Percentiles rank a stretch among this genome's conserved stretches.
phyloP scores from a whole-genome alignment of 2,888 invertebrate genomes.

The Pogonocherus hispidulus region DNA sequence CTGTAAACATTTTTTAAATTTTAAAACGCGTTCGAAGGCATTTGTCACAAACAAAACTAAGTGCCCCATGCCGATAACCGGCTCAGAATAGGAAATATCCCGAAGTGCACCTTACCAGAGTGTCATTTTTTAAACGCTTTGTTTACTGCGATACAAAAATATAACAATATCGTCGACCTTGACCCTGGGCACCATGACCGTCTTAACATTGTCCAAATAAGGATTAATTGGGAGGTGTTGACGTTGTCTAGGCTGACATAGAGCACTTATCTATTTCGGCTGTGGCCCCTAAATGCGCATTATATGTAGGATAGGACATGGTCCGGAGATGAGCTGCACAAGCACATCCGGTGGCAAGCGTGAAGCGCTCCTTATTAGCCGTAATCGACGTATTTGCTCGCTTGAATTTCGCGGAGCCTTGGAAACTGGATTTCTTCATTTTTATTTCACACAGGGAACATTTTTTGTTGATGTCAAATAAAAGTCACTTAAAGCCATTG shows the following conservation, averaged over 20 bases:
- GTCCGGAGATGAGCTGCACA: conserved; percentile 2
- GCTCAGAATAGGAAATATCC: too few species aligned
- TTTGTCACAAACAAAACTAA: too few species aligned
- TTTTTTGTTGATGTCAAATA: too few species aligned
- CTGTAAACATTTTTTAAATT: too few species aligned
- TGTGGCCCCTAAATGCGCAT: conserved; percentile 39
- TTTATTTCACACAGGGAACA: too few species aligned
- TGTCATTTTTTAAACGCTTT: conserved; percentile 50
- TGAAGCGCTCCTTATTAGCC: too few species aligned
- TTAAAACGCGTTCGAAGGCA: too few species aligned
- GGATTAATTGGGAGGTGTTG: conserved; percentile 48
- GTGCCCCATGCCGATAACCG: too few species aligned
- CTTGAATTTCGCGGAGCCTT: too few species aligned
- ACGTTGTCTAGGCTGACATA: conserved; percentile 45
- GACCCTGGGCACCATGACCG: conserved; percentile 56
- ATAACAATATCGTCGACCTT: conserved; percentile 55
- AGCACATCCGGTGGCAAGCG: conserved; percentile 7
- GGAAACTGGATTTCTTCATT: too few species aligned
- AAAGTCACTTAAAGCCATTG: too few species aligned
- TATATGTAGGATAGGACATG: conserved; percentile 36
- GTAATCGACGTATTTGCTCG: too few species aligned
- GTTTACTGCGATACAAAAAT: conserved; percentile 55
- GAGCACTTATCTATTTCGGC: conserved; percentile 55
- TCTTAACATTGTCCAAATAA: conserved; percentile 54
- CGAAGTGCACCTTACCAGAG: not conserved